Evolutionary conservation across 2,888 invertebrate genomes (phyloP), one percentile per base, ranked within the genome.

Genomic region (Cybosia mesomella): DNA sequence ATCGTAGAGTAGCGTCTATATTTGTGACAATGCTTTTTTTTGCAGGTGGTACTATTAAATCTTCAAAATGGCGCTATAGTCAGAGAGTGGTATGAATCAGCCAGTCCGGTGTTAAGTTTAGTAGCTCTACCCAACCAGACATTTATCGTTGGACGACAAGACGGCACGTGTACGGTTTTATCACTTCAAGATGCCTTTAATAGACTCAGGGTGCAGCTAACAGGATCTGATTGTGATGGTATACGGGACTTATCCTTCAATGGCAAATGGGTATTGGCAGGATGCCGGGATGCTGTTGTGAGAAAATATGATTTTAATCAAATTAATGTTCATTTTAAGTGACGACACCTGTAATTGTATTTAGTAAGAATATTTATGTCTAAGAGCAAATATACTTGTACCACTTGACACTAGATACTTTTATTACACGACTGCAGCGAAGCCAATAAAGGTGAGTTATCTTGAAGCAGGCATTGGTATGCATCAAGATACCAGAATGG

Each of bases 161-260:
- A 97, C 83, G 97, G 97, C 0, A 95, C 96, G 0, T 96, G 96
- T 79, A 95, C 95, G 55, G 95, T 95, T 13, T 84, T 95, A 49
- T 95, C 95, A 21, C 80, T 95, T 66, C 87, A 92, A 70, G 89
- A 92, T 57, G 82, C 88, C 22, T 88, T 89, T 66, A 81, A 75
- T 53, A 65, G 81, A 64, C 82, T 87, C 5, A 86, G 92, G 69
- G 90, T 96, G 0, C 96, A 96, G 71, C 87, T 97, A n/a, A 97
- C 97, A 10, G 97, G 97, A 0, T 93, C 97, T 0, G 96, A 97
- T 82, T 96, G 96, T 87, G 97, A 97, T 81, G 97, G 97, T 0
- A 95, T 97, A 21, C 95, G 97, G 84, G 96, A 96, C 77, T 87
- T 97, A 36, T 90, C 95, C 0, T 95, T 94, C 74, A 96, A 96